Evolutionary conservation across 2,797 vertebrate species (phyloP).

Genomic region (Lagocephalus sceleratus): DNA sequence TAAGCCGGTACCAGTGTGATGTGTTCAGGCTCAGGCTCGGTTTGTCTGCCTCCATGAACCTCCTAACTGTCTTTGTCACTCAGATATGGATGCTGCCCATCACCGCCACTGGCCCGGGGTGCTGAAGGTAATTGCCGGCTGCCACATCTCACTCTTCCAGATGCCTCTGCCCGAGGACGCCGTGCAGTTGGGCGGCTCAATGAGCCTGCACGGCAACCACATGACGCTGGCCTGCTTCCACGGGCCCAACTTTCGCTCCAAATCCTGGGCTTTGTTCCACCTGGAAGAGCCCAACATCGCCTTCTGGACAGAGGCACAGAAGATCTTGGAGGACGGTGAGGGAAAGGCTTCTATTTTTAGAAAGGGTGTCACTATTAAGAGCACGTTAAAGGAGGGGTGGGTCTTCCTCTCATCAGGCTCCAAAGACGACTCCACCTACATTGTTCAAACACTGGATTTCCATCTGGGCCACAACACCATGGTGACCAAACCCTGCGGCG

Average conservation of each 20-base stretch:
- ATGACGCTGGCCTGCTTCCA: conserved; percentile 99
- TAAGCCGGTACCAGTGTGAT: background rate
- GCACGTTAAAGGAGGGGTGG: background rate
- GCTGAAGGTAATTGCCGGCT: conserved; percentile 93
- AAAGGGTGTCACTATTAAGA: background rate
- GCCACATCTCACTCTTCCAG: conserved; percentile 98
- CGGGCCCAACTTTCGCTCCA: conserved; percentile 97
- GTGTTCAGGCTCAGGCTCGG: conserved; percentile 9
- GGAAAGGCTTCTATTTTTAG: background rate
- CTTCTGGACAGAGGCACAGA: conserved; percentile 99
- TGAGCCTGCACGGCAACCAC: conserved; percentile 98
- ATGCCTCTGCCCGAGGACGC: conserved; percentile 93
- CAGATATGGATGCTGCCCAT: conserved; percentile 94
- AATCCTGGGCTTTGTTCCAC: conserved; percentile 97
- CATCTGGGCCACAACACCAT: conserved; percentile 98
- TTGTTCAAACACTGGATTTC: conserved; percentile 97
- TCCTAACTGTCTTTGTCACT: conserved; percentile 1
- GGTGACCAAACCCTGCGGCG: conserved; percentile 97
- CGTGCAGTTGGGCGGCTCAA: conserved; percentile 95
- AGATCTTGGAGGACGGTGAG: conserved; percentile 96
- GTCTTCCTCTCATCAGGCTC: conserved; percentile 76
- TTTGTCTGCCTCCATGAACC: background rate
- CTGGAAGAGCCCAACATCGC: conserved; percentile 98
- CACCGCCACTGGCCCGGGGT: conserved; percentile 97
- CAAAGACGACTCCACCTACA: conserved; percentile 92